These are phyloP conservation scores for Melanotaenia duboulayi DNA, from an alignment of 2,113 vertebrate genomes.

Conservation along the genomic window DNA sequence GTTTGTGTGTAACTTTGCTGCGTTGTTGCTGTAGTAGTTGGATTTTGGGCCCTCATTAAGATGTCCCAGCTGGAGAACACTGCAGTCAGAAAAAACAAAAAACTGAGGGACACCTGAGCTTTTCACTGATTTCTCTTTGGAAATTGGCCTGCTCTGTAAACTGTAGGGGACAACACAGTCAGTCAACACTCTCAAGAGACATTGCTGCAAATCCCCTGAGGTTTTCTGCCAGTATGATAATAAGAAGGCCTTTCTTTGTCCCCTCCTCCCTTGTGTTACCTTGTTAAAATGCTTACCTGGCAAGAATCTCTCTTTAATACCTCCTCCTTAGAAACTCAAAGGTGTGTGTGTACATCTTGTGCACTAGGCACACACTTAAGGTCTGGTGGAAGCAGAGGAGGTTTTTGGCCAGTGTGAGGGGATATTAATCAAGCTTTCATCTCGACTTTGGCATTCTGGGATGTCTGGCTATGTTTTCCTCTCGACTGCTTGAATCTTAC, in stretches of 20 bases:
- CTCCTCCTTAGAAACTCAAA: constrained; percentile 23
- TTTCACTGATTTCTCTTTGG: constrained; percentile 11
- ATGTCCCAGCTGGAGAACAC: constrained; percentile 1
- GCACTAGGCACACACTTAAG: constrained; percentile 38
- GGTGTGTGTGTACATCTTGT: constrained; percentile 31
- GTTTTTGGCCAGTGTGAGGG: constrained; percentile 37
- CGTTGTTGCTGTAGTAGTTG: constrained; percentile 17
- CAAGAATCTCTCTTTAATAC: constrained; percentile 21
- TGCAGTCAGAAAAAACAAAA: no score
- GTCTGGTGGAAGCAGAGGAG: constrained; percentile 28
- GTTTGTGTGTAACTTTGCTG: constrained; percentile 25
- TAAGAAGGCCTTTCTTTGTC: constrained; percentile 36
- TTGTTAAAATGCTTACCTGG: constrained; percentile 47
- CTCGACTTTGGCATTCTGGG: constrained; percentile 56
- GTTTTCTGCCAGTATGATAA: constrained; percentile 30
- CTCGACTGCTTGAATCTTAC: constrained; percentile 17
- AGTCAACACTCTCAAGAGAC: constrained; percentile 46
- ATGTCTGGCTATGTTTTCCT: constrained; percentile 33
- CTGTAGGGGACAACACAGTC: constrained; percentile 26
- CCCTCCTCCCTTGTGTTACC: constrained; percentile 1
- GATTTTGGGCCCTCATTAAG: constrained; percentile 11
- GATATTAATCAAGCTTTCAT: constrained; percentile 71
- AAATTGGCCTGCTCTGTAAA: constrained; percentile 36
- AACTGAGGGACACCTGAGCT: constrained; percentile 40
- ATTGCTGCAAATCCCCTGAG: constrained; percentile 42